Evolutionary conservation across 2,797 vertebrate species (phyloP).

Genomic region (Dipus sagitta): DNA sequence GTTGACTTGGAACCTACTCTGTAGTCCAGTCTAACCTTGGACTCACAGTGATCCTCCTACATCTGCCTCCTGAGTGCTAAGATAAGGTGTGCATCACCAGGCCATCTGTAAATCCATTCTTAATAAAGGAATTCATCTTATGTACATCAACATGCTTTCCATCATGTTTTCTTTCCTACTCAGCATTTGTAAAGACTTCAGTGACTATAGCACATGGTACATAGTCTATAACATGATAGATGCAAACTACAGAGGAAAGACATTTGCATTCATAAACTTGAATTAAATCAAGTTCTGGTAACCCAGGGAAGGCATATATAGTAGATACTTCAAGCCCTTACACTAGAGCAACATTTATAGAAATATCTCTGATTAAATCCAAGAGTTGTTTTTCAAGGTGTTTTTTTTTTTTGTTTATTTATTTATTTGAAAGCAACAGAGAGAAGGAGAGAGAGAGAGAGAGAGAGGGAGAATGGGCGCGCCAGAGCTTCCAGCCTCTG

Average conservation of each 20-base stretch:
- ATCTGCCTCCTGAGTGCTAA: too few relatives aligned
- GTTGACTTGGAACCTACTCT: too few relatives aligned
- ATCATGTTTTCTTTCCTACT: neutral
- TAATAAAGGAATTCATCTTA: neutral
- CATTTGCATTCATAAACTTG: neutral
- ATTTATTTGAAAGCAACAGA: too few relatives aligned
- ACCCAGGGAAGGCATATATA: neutral
- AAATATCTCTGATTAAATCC: constrained; percentile 25
- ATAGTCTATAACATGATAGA: neutral
- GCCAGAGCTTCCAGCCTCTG: too few relatives aligned
- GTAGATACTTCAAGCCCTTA: neutral
- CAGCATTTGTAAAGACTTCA: neutral
- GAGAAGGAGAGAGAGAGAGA: too few relatives aligned
- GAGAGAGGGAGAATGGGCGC: too few relatives aligned
- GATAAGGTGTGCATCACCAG: too few relatives aligned
- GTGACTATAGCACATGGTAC: neutral
- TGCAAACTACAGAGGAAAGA: neutral
- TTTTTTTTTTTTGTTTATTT: too few relatives aligned
- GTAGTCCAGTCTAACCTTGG: too few relatives aligned
- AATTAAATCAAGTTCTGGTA: neutral
- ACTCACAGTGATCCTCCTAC: too few relatives aligned
- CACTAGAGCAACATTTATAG: neutral
- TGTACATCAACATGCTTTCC: neutral
- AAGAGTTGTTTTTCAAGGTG: neutral
- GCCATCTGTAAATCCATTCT: neutral